Evolutionary conservation across 2,888 invertebrate species (phyloP).

Genomic region (Aromia moschata): DNA sequence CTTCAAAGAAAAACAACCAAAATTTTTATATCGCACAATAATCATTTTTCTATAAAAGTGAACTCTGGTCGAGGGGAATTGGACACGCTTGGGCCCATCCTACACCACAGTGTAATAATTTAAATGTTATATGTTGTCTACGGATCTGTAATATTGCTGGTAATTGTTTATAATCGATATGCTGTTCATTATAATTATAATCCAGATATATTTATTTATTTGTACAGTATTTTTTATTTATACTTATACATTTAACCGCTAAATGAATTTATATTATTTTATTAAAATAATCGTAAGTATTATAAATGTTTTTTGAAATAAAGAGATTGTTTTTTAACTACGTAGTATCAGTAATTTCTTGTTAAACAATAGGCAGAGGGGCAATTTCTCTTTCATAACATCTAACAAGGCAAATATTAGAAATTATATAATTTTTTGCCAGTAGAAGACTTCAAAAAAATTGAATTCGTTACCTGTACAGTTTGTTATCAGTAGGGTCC

Average conservation of each 20-base stretch:
- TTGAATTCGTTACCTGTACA: too few species aligned
- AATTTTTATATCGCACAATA: conserved; percentile 14
- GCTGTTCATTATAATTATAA: conserved; percentile 52
- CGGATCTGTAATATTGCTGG: conserved; percentile 56
- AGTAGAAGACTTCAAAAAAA: too few species aligned
- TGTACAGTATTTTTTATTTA: conserved; percentile 51
- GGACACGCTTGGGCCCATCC: not conserved
- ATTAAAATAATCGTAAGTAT: conserved; percentile 52
- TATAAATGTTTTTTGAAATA: conserved; percentile 64
- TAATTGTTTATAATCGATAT: conserved; percentile 56
- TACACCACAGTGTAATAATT: conserved; percentile 54
- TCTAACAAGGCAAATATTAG: too few species aligned
- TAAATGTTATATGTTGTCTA: conserved; percentile 62
- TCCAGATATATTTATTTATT: conserved; percentile 52
- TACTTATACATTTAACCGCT: conserved; percentile 52
- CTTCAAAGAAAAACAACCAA: not conserved
- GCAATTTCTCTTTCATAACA: too few species aligned
- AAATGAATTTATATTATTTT: conserved; percentile 55
- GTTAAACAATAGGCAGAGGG: too few species aligned
- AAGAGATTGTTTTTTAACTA: conserved; percentile 61
- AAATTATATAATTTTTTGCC: too few species aligned
- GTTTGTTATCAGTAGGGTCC: too few species aligned
- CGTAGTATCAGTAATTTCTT: too few species aligned
- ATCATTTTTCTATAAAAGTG: conserved; percentile 28
- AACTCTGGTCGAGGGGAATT: not conserved